Percentiles rank a stretch among this genome's conserved stretches.
These are phyloP conservation scores for Papilio helenus DNA, from an alignment of 1,140 invertebrate genomes.

Conservation along the genomic window DNA sequence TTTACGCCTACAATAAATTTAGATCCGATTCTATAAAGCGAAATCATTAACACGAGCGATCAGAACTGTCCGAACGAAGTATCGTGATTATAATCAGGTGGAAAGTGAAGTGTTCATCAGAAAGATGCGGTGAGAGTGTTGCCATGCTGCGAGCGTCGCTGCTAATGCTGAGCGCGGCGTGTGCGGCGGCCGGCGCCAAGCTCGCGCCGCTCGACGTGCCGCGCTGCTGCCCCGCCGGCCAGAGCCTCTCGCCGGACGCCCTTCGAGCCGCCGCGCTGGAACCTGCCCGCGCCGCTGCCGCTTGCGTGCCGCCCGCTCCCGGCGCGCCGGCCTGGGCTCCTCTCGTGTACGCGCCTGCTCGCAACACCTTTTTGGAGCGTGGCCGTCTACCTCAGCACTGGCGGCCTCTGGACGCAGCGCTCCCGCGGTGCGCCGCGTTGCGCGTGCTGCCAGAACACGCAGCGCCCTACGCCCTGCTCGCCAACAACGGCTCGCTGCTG, in stretches of 20 bases:
- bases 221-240: slow-evolving; percentile 82
- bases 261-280: slow-evolving; percentile 46
- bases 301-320: slow-evolving; percentile 52
- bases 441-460: slow-evolving; percentile 58
- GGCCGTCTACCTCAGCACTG: slow-evolving; percentile 79
- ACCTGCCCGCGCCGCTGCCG: slow-evolving; percentile 40
- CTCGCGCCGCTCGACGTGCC: slow-evolving; percentile 71
- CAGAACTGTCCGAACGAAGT: slow-evolving; percentile 15
- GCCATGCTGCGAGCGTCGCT: slow-evolving; percentile 40
- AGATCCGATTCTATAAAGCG: background rate
- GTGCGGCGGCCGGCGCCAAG: slow-evolving; percentile 56
- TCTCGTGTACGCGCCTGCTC: slow-evolving; percentile 81
- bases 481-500: slow-evolving; percentile 84
- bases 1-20: slow-evolving; percentile 4
- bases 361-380: slow-evolving; percentile 55
- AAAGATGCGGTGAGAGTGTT: slow-evolving; percentile 42
- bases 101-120: background rate
- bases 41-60: slow-evolving; percentile 16
- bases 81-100: background rate
- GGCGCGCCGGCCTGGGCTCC: slow-evolving; percentile 75
- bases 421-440: slow-evolving; percentile 71
- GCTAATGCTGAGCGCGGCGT: slow-evolving; percentile 48
- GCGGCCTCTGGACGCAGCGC: slow-evolving; percentile 62
- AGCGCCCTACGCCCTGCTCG: slow-evolving; percentile 77
- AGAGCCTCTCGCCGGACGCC: slow-evolving; percentile 63